Evolutionary conservation across 2,797 vertebrate genomes (phyloP).

Genomic region (Danio kyathit): DNA sequence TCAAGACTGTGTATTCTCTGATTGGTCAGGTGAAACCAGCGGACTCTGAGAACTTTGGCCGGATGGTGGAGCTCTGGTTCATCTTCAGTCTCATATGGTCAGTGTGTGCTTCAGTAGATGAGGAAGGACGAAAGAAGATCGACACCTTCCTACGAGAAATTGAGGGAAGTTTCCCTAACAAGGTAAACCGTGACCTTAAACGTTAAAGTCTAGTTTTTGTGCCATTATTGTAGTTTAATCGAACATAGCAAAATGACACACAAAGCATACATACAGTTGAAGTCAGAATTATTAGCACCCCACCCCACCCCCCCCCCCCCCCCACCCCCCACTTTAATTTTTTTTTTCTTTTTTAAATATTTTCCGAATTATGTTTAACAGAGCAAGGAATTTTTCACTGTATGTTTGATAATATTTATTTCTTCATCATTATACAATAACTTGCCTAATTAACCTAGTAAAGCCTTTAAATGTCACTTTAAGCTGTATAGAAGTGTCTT

Average conservation of each 20-base stretch:
- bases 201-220: neutral
- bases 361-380: too few species aligned
- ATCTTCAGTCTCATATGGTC: conserved; percentile 87
- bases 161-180: conserved; percentile 83
- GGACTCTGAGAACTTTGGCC: conserved; percentile 70
- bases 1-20: neutral
- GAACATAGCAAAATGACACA: neutral
- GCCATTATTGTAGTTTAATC: neutral
- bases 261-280: too few species aligned
- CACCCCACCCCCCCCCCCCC: too few species aligned
- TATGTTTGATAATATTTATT: too few species aligned
- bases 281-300: too few species aligned
- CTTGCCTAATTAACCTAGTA: too few species aligned
- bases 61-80: conserved; percentile 81
- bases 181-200: conserved; percentile 68
- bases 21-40: conserved; percentile 74
- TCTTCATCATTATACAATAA: too few species aligned
- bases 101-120: conserved; percentile 82
- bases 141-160: conserved; percentile 82
- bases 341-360: too few species aligned
- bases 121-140: conserved; percentile 82
- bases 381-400: too few species aligned
- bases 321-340: too few species aligned
- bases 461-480: too few species aligned
- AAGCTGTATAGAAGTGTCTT: too few species aligned